Conservation (phyloP, 2,113 vertebrate species). For the Prunella himalayana region DNA sequence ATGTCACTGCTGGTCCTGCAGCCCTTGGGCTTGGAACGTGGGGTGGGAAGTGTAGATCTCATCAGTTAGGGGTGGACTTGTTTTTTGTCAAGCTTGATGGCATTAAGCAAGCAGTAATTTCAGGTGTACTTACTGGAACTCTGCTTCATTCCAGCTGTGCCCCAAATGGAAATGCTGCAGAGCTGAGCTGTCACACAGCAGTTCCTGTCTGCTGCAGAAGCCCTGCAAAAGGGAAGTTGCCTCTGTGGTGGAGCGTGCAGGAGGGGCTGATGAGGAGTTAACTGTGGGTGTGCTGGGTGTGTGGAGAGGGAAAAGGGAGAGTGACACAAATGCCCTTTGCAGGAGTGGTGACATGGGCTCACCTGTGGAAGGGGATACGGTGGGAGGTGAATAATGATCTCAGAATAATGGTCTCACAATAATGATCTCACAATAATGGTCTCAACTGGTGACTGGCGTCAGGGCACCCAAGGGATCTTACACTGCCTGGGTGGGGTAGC, state of each 20-base stretch:
- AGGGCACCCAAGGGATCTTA: rapidly evolving
- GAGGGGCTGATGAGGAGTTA: rapidly evolving
- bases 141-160: not conserved
- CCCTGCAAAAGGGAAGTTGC: not conserved
- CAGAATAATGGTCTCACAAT: rapidly evolving
- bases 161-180: rapidly evolving
- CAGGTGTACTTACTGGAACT: not conserved
- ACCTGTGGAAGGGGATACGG: rapidly evolving
- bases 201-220: rapidly evolving
- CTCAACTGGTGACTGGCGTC: rapidly evolving
- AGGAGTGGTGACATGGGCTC: rapidly evolving
- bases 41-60: not conserved
- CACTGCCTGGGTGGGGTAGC: rapidly evolving
- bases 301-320: not conserved
- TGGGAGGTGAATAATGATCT: rapidly evolving
- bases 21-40: not conserved
- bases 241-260: rapidly evolving
- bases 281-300: rapidly evolving
- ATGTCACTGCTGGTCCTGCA: not conserved
- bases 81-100: rapidly evolving
- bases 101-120: not conserved
- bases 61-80: not conserved
- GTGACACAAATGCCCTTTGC: rapidly evolving
- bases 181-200: rapidly evolving
- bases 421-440: not conserved